phyloP scores from a whole-genome alignment of 2,797 vertebrate species.

The Xerus rutilus region DNA sequence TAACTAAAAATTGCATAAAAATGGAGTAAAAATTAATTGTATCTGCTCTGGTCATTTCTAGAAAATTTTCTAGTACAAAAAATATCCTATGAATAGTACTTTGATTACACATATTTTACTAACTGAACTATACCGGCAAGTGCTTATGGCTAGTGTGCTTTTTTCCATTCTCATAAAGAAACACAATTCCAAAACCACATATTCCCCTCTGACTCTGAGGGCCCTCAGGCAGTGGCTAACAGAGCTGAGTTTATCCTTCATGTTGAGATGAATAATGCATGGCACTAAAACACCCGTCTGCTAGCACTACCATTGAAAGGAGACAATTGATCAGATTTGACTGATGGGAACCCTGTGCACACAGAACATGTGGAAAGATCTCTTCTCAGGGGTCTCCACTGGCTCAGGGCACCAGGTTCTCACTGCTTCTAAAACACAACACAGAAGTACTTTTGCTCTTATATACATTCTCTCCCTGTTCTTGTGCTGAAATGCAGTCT shows the following conservation, averaged over 20 bases:
- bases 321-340: constrained; percentile 51
- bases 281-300: constrained; percentile 38
- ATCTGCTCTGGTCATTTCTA: not conserved
- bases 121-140: not conserved
- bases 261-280: constrained; percentile 67
- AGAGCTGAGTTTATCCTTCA: constrained; percentile 57
- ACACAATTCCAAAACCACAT: constrained; percentile 55
- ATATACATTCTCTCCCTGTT: not conserved
- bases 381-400: not conserved
- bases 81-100: constrained; percentile 1
- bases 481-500: not conserved
- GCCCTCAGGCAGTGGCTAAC: constrained; percentile 56
- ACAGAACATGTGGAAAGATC: not conserved
- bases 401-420: not conserved
- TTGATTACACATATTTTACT: constrained; percentile 18
- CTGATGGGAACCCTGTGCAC: not conserved
- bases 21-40: constrained; percentile 18
- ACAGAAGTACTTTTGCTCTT: not conserved
- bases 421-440: not conserved
- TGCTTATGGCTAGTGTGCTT: constrained; percentile 34
- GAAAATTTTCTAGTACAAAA: constrained; percentile 14
- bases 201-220: constrained; percentile 41
- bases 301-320: not conserved
- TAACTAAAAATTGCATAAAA: constrained; percentile 50
- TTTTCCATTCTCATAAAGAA: constrained; percentile 38